Conservation (phyloP, 1,140 invertebrate genomes). For the Anthonomus grandis region DNA sequence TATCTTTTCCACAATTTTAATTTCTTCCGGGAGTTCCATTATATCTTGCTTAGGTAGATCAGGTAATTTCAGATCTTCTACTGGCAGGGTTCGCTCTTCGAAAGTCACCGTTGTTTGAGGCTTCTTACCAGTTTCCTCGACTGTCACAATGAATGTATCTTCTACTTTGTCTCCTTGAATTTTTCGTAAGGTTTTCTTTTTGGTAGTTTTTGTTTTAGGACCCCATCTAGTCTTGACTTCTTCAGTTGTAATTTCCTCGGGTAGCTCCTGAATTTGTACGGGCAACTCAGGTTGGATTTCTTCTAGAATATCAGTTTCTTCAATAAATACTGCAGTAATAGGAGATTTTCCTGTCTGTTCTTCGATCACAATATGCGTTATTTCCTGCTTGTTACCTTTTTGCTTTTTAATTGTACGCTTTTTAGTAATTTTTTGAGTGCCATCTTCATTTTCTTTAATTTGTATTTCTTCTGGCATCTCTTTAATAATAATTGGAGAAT, state of each 20-base stretch:
- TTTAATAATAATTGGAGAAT: conserved; percentile 34
- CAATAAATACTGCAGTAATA: conserved; percentile 38
- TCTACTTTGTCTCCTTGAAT: conserved; percentile 39
- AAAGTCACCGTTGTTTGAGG: conserved; percentile 44
- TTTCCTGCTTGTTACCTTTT: conserved; percentile 42
- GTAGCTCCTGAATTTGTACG: conserved; percentile 40
- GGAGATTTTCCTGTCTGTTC: conserved; percentile 48
- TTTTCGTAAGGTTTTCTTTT: conserved; percentile 47
- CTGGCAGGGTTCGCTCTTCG: conserved; percentile 44
- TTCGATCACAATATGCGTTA: conserved; percentile 47
- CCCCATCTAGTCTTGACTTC: conserved; percentile 37
- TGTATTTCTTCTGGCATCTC: conserved; percentile 39
- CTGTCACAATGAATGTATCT: conserved; percentile 39
- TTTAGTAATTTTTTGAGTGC: conserved; percentile 47
- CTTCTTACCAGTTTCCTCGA: conserved; percentile 45
- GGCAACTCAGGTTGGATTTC: conserved; percentile 39
- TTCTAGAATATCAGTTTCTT: conserved; percentile 29
- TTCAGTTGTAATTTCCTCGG: conserved; percentile 43
- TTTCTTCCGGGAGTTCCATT: conserved; percentile 45
- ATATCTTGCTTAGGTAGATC: conserved; percentile 28
- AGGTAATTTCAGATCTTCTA: conserved; percentile 11
- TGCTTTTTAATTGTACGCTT: conserved; percentile 45
- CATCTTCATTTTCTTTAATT: conserved; percentile 35
- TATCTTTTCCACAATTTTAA: conserved; percentile 41
- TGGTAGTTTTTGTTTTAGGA: conserved; percentile 45